These are phyloP conservation scores for Pelodiscus sinensis DNA, from an alignment of 2,113 vertebrate species.

Conservation along the genomic window DNA sequence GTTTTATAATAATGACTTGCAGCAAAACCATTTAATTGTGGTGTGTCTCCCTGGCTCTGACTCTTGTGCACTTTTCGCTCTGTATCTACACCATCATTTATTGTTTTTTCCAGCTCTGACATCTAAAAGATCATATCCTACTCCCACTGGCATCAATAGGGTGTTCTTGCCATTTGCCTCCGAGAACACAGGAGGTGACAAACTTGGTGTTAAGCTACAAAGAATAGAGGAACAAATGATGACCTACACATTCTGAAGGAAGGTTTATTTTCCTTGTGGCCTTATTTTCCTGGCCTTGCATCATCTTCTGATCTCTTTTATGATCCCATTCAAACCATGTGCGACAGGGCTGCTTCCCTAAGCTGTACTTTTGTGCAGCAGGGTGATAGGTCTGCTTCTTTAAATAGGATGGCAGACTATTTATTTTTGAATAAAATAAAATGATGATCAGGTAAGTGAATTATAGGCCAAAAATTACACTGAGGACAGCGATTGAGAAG, in stretches of 20 bases:
- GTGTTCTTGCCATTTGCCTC: neutral
- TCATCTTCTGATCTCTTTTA: neutral
- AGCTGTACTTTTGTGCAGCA: neutral
- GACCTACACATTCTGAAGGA: neutral
- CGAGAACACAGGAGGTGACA: fast-evolving
- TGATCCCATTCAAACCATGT: neutral
- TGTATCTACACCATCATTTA: neutral
- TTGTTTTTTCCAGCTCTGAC: neutral
- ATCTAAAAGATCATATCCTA: neutral
- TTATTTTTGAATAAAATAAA: neutral
- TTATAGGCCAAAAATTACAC: neutral
- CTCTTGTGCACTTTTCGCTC: neutral
- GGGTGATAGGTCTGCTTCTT: neutral
- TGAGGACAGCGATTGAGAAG: neutral
- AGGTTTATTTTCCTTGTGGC: neutral
- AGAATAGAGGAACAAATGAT: neutral
- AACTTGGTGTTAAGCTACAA: neutral
- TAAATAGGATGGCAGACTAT: neutral
- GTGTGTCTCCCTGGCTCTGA: neutral
- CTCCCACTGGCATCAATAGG: fast-evolving
- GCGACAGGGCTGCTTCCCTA: neutral
- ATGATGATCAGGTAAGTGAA: neutral
- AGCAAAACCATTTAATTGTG: neutral
- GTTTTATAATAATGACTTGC: neutral
- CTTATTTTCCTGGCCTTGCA: neutral